Conservation (phyloP, 2,113 vertebrate species). For the Antidorcas marsupialis region DNA sequence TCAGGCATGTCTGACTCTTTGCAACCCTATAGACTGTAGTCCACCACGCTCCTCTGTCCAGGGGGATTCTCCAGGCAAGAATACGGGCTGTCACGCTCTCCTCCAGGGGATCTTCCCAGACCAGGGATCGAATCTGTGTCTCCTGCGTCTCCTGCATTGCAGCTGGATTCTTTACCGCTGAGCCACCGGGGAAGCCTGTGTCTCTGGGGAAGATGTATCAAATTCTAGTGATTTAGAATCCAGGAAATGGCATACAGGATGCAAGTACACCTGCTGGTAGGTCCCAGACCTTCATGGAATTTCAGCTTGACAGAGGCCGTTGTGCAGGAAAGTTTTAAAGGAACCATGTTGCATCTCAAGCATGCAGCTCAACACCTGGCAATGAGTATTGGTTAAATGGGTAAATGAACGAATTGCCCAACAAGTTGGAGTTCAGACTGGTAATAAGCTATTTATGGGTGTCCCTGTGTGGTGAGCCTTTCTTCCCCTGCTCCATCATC, state of each 20-base stretch:
- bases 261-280: neutral
- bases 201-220: neutral
- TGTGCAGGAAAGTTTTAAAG: neutral
- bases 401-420: neutral
- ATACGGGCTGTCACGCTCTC: neutral
- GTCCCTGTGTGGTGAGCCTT: neutral
- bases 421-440: neutral
- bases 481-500: neutral
- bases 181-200: neutral
- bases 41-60: neutral
- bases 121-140: neutral
- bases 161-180: neutral
- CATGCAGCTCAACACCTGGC: neutral
- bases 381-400: neutral
- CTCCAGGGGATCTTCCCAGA: neutral
- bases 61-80: neutral
- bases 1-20: neutral
- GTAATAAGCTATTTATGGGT: neutral
- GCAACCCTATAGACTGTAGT: neutral
- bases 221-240: constrained; percentile 14
- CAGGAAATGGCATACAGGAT: neutral
- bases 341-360: neutral
- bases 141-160: neutral
- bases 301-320: neutral
- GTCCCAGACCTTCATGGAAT: neutral